A percentile compares a stretch with the other conserved stretches of the same genome.
Evolutionary conservation across 2,113 vertebrate species (phyloP).

Genomic region (Candoia aspera): DNA sequence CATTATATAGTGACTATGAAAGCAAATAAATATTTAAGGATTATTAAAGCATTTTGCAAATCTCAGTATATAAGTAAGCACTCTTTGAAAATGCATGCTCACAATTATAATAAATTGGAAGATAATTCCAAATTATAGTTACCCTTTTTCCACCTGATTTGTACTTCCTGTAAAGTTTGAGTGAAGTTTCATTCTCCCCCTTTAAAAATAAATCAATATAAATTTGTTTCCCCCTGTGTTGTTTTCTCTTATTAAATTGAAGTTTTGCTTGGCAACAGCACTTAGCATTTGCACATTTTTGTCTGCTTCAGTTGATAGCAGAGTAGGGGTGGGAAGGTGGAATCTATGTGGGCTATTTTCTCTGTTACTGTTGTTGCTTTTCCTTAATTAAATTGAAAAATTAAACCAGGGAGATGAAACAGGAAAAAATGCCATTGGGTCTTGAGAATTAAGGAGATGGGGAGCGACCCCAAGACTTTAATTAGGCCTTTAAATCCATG

Average conservation of each 20-base stretch:
- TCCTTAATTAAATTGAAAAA: conserved; percentile 22
- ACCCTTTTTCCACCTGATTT: neutral
- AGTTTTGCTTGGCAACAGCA: neutral
- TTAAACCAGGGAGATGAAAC: neutral
- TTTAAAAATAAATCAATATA: neutral
- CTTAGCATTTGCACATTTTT: neutral
- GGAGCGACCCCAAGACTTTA: conserved; percentile 11
- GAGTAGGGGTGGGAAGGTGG: neutral
- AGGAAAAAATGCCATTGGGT: conserved; percentile 11
- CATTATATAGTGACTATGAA: neutral
- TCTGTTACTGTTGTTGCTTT: neutral
- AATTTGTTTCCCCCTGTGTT: neutral
- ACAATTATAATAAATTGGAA: neutral
- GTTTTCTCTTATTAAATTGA: neutral
- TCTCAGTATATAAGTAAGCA: neutral
- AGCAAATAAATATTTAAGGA: neutral
- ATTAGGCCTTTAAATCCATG: conserved; percentile 42
- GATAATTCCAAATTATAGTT: neutral
- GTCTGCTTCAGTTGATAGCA: neutral
- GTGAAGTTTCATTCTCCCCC: neutral
- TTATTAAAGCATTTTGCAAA: neutral
- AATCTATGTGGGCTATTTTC: neutral
- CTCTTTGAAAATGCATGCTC: neutral
- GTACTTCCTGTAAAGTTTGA: neutral
- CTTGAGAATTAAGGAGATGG: neutral